These are phyloP conservation scores for Eupithecia subumbrata DNA, from an alignment of 2,888 invertebrate genomes.

Conservation along the genomic window DNA sequence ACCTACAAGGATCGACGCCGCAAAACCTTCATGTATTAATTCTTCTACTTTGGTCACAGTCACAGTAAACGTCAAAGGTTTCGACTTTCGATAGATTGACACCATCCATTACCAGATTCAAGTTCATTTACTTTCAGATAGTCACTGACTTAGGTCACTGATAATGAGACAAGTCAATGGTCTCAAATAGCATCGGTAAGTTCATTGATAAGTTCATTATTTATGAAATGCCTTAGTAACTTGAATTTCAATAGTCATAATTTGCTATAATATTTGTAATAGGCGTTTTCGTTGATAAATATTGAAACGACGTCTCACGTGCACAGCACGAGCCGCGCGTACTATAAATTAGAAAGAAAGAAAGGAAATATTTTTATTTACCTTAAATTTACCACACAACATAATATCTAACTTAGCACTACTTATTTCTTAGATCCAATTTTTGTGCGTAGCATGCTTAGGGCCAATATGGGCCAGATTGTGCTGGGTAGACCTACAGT, in stretches of 20 bases:
- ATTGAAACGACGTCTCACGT: constrained; percentile 21
- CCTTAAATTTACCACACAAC: too few relatives aligned
- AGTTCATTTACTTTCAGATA: constrained; percentile 42
- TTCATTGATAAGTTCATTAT: constrained; percentile 9
- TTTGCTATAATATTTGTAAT: constrained; percentile 43
- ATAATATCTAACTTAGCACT: too few relatives aligned
- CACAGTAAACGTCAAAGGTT: background rate
- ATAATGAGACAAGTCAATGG: constrained; percentile 44
- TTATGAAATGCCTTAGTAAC: constrained; percentile 19
- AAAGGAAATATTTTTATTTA: too few relatives aligned
- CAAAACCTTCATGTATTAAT: background rate
- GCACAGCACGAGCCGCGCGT: constrained; percentile 18
- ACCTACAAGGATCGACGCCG: background rate
- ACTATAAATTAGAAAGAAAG: too few relatives aligned
- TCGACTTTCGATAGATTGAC: constrained; percentile 9
- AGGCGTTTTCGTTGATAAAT: constrained; percentile 43
- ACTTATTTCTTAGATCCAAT: too few relatives aligned
- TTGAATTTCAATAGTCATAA: constrained; percentile 21
- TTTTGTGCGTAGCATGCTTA: too few relatives aligned
- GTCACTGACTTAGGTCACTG: constrained; percentile 19
- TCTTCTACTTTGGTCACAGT: background rate
- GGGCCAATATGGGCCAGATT: too few relatives aligned
- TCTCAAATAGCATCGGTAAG: constrained; percentile 25
- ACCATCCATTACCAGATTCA: constrained; percentile 23
- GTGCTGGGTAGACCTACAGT: too few relatives aligned